Conservation (phyloP, 1,140 invertebrate species). For the Hypothenemus hampei region DNA sequence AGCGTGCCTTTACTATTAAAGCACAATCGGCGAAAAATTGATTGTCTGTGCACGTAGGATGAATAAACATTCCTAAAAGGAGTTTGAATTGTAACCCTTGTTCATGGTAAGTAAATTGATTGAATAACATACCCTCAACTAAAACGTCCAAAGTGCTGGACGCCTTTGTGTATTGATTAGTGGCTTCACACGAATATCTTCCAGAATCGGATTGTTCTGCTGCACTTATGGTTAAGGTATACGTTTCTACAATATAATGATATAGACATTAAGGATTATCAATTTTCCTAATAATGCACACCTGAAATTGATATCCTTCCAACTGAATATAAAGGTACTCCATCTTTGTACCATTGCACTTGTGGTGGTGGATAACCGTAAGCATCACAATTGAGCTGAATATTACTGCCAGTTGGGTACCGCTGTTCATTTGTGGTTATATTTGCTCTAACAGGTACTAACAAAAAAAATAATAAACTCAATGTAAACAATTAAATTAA, state of each 20-base stretch:
- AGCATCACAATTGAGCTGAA: slow-evolving; percentile 68
- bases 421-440: slow-evolving; percentile 51
- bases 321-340: slow-evolving; percentile 47
- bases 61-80: slow-evolving; percentile 62
- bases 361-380: slow-evolving; percentile 69
- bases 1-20: slow-evolving; percentile 75
- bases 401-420: slow-evolving; percentile 59
- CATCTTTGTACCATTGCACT: slow-evolving; percentile 76
- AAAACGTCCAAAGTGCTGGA: slow-evolving; percentile 57
- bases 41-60: slow-evolving; percentile 78
- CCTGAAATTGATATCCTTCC: slow-evolving; percentile 58
- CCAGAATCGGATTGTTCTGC: slow-evolving; percentile 66
- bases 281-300: slow-evolving; percentile 36
- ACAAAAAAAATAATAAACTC: slow-evolving; percentile 5
- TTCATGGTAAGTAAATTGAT: slow-evolving; percentile 1
- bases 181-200: slow-evolving; percentile 71
- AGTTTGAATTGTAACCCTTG: not conserved
- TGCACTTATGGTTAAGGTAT: slow-evolving; percentile 61
- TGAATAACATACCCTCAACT: slow-evolving; percentile 37
- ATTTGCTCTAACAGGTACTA: slow-evolving; percentile 59
- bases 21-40: slow-evolving; percentile 84
- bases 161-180: slow-evolving; percentile 60
- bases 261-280: no score
- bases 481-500: not conserved
- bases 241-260: slow-evolving; percentile 58